phyloP scores from a whole-genome alignment of 2,113 vertebrate genomes.

The Marcusenius ussheri region DNA sequence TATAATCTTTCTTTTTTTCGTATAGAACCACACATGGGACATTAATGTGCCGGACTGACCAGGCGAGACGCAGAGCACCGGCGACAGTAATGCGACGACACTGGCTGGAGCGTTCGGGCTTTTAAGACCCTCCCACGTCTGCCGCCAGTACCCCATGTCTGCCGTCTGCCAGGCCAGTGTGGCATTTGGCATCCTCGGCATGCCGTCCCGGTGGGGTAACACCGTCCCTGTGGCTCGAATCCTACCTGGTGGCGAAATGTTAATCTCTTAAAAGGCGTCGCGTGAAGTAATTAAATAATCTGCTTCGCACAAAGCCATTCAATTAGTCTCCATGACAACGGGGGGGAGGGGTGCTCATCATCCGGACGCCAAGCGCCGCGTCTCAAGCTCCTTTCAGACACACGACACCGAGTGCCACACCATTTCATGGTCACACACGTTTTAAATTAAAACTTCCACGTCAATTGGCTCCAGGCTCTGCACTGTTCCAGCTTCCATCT shows the following conservation, averaged over 20 bases:
- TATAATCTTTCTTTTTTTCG: not conserved
- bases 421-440: slow-evolving; percentile 16
- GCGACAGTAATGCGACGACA: not conserved
- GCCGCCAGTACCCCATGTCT: not conserved
- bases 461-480: not conserved
- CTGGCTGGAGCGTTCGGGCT: not conserved
- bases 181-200: not conserved
- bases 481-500: not conserved
- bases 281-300: slow-evolving; percentile 24
- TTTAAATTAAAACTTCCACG: slow-evolving; percentile 25
- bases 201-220: not conserved
- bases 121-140: not conserved
- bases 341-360: not conserved
- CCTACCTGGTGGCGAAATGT: slow-evolving; percentile 16
- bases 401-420: not conserved
- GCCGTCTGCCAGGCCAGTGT: not conserved
- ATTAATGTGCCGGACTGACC: not conserved
- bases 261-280: slow-evolving; percentile 24
- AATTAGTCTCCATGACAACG: slow-evolving; percentile 30
- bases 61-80: not conserved
- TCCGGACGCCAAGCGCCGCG: not conserved
- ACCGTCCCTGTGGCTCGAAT: not conserved
- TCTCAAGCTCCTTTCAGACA: not conserved
- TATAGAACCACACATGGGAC: not conserved
- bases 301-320: slow-evolving; percentile 13